Base-by-base conservation (phyloP, 35 echinoderm and acorn worm species). In the Apostichopus japonicus region DNA sequence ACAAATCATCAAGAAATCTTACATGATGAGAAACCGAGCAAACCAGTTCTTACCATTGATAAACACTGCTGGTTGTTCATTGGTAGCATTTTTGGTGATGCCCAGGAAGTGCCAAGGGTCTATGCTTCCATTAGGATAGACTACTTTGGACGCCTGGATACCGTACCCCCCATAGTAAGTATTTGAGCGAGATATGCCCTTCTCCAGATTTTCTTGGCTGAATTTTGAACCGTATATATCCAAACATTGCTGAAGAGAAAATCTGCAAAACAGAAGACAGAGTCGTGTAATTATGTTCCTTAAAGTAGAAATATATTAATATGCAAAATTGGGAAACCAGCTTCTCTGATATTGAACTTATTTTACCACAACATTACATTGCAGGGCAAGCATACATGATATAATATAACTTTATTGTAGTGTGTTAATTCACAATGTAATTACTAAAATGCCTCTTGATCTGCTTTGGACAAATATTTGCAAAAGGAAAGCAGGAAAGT, bases 101-200 rank as follows among this genome's bases (percentile, higher is more conserved):
- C 97, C 97, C 53, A 98, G 75, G 10, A 67, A 88, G 90, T 98
- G 97, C 97, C 97, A 98, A 15, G 94, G 97, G 77, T 98, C 97
- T 5, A 98, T 98, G 61, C 93, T 96, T 17, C 97, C 97, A 62
- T 98, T 98, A 24, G 97, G 94, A 58, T 92, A 96, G 14, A 98
- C 92, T 1, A 98, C 93, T 24, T 96, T 96, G 8, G 77, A 87
- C 0, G 95, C 94, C 44, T 55, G 55, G 10, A 98, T 92, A 22
- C 88, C 93, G n/a, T 27, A 94, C 16, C 94, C 97, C 15, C 97
- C 97, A 63, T 98, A 98, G 94, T 98, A 96, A 23, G 78, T 96
- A 57, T 98, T 98, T 17, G 96, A 94, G 23, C 65, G 75, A 17
- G 81, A 86, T 9, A 98, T 93, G n/a, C 95, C 95, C 8, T 80